Evolutionary conservation across 2,888 invertebrate genomes (phyloP), one percentile per base, ranked within the genome.

Genomic region (Drosophila meridionalis): DNA sequence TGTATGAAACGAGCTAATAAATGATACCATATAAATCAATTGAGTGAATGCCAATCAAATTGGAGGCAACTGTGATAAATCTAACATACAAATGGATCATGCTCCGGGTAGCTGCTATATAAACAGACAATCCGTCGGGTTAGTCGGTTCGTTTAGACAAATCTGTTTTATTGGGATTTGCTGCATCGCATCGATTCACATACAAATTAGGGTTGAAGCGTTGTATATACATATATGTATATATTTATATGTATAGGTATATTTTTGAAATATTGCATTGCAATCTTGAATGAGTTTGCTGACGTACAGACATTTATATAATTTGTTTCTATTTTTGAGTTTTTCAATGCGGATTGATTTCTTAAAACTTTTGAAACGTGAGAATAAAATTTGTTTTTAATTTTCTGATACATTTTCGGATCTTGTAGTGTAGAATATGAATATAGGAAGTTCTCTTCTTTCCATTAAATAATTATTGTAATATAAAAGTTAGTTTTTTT

Each of bases 11-110:
- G 78, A 78, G 78, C 84, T 84, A 87, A 89, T 87, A 89, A 87
- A 87, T 90, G 87, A 82, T 82, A 78, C 50, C 78, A 53, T 71
- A 87, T 87, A 90, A 87, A 89, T 87, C 87, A 87, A 87, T 90
- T 90, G 85, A 89, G 80, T 84, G 68, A 70, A 81, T 82, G 90
- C 85, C 90, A 90, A 87, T 90, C 87, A 90, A 87, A 69, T 88
- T 87, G 79, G 75, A 60, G 58, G 77, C 84, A 84, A 83, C 73
- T 66, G 67, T 73, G 79, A 87, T 85, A 85, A 81, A 87, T 83
- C 84, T 84, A 75, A 60, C 56, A 64, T 59, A 63, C 70, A 77
- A 86, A 75, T 78, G 66, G 78, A 80, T 82, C 80, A 71, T 69
- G 72, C 56, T 32, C 52, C 68, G 47, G 45, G 40, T 38, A 53